Base-by-base conservation (phyloP, 2,888 invertebrate species). In the Acheta domesticus region DNA sequence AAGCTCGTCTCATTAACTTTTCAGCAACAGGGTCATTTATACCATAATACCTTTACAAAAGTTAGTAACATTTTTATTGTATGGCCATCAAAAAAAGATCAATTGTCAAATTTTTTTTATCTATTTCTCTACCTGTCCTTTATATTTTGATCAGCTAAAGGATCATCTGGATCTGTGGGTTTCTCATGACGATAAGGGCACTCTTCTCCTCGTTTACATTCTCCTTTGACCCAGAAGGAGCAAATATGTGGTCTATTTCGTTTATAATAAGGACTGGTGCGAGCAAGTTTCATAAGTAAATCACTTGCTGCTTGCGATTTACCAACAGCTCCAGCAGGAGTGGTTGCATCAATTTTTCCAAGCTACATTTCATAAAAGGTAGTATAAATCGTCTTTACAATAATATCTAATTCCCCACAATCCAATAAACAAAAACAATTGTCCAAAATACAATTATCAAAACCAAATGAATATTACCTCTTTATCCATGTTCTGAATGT, bases 181-280 rank as follows among this genome's bases (percentile, higher is more conserved):
- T 96, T 96, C 86, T 98, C 98, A 85, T 98, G 98, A 74, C 98
- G 89, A 86, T 97, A 98, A 0, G 98, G 98, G 87, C 98, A 98
- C 86, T 98, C 98, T 86, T 98, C 98, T 21, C 98, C 98, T 86
- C 98, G 89, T 85, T 96, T 92, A 86, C 98, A 98, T 86, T 98
- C 97, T 2, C 97, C 98, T 89, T 98, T 98, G n/a, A 98, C 97
- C 96, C 97, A 98, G 87, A 98, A 98, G 0, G 97, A 97, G 86
- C 98, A 98, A 78, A 98, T 96, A 87, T 98, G 98, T 0, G 98
- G 97, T 83, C 96, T 89, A 85, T 98, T 98, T 79, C 98, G 89
- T 86, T 97, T 97, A 87, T 98, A 98, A 86, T 98, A 98, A 0
- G 98, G 98, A 76, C 96, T 94, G 8, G 96, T 97, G 78, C 97